phyloP scores from a whole-genome alignment of 2,113 vertebrate genomes.

The Mystacornis crossleyi region DNA sequence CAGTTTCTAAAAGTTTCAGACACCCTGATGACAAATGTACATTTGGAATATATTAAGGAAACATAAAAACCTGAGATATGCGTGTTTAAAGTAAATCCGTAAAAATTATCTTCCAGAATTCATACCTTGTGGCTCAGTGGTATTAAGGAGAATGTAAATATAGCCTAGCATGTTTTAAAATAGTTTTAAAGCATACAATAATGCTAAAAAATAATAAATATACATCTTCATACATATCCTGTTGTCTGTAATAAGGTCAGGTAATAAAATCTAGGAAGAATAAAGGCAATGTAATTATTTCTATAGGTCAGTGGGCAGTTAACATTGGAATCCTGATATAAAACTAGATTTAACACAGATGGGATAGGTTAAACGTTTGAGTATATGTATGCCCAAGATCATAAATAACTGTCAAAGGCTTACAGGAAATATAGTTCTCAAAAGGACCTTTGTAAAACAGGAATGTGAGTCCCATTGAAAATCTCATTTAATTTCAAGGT shows the following conservation, averaged over 20 bases:
- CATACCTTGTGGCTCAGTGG: neutral
- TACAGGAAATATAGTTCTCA: slow-evolving; percentile 30
- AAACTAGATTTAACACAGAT: slow-evolving; percentile 49
- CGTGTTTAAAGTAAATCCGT: neutral
- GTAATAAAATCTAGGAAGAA: neutral
- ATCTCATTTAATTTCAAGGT: slow-evolving; percentile 56
- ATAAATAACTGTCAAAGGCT: slow-evolving; percentile 55
- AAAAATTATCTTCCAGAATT: neutral
- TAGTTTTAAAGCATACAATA: neutral
- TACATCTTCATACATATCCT: neutral
- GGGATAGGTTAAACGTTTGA: neutral
- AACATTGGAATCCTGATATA: neutral
- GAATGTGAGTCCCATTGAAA: slow-evolving; percentile 13
- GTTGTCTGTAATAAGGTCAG: neutral
- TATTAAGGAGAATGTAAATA: neutral
- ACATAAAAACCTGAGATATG: neutral
- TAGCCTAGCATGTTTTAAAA: neutral
- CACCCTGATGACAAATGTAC: neutral
- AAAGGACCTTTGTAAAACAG: slow-evolving; percentile 31
- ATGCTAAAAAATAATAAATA: neutral
- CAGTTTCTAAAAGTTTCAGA: neutral
- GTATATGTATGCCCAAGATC: neutral
- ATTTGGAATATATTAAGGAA: neutral
- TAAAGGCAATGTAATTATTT: slow-evolving; percentile 32
- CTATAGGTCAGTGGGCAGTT: slow-evolving; percentile 26